Percentiles rank a stretch among this genome's conserved stretches.
These are phyloP conservation scores for Nycticorax nycticorax DNA, from an alignment of 2,113 vertebrate species.

Conservation along the genomic window DNA sequence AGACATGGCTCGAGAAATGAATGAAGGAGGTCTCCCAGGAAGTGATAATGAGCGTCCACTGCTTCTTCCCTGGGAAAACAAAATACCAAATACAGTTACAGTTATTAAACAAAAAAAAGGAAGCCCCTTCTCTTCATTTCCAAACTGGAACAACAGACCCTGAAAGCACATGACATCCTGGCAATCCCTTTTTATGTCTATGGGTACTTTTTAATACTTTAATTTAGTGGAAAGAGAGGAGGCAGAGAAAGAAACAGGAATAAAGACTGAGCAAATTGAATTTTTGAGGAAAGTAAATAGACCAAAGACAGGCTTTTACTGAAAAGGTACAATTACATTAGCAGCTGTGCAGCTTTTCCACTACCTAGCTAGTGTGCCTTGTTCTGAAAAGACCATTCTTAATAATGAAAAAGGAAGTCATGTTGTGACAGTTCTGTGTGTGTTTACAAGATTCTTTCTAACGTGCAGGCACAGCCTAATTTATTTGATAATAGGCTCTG, in stretches of 20 bases:
- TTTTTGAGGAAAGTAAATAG: background rate
- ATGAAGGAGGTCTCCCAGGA: constrained; percentile 69
- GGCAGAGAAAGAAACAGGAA: background rate
- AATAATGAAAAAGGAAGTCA: background rate
- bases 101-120: background rate
- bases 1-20: constrained; percentile 58
- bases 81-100: background rate
- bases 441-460: background rate
- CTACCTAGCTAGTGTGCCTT: background rate
- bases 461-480: background rate
- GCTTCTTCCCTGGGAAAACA: constrained; percentile 67
- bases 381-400: background rate
- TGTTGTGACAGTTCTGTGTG: background rate
- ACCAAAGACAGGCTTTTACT: background rate
- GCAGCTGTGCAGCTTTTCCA: background rate
- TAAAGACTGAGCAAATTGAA: background rate
- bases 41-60: constrained; percentile 80
- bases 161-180: background rate
- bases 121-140: background rate
- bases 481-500: background rate
- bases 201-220: background rate
- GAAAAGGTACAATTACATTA: background rate
- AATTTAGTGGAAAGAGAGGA: background rate
- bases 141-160: background rate
- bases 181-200: background rate